Base-by-base conservation (phyloP, 2,113 vertebrate species). In the Ptilorrhoa leucosticta region DNA sequence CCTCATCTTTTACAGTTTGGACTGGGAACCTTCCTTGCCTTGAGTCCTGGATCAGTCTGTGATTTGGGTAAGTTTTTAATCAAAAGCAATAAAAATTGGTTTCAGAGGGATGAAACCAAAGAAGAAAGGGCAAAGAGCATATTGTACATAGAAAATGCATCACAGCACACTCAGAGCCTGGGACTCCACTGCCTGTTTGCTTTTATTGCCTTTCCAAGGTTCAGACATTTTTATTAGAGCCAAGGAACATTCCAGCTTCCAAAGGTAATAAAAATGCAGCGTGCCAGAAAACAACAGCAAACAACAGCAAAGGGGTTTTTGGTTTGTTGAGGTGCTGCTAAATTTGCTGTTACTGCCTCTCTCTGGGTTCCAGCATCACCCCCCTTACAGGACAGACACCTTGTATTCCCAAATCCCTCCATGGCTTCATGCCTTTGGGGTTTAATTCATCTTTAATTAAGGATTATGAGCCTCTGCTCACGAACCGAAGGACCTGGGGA, bases 231-330 rank as follows among this genome's bases (percentile, higher is more conserved):
- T 91, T 91, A 83, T 85, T 28, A 53, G 45, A 83, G 71, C 76
- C 87, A 91, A 40, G 71, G 87, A 96, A 94, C 90, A 57, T 85
- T 93, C 90, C 90, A 79, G 5, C 76, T 82, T 83, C 75, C 70
- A 64, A 58, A 87, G 75, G 90, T 73, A 81, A 93, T 84, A 77
- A 81, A 90, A 78, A 73, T 16, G 44, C 65, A 47, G 11, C 8
- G 65, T 84, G 48, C 69, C 73, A 72, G 90, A 47, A 77, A 69
- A 90, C 58, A 90, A 72, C 9, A 81, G 87, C 44, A 72, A 90
- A 81, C 31, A 39, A 84, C 6, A 84, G 64, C 69, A 69, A n/a
- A 40, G 28, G 53, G 66, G 1, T 2, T 14, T 48, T 12, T 9
- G 16, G 21, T 53, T 81, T 56, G 27, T 37, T 51, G 47, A 64